These are phyloP conservation scores for Mugil cephalus DNA, from an alignment of 2,113 vertebrate species.

Conservation along the genomic window DNA sequence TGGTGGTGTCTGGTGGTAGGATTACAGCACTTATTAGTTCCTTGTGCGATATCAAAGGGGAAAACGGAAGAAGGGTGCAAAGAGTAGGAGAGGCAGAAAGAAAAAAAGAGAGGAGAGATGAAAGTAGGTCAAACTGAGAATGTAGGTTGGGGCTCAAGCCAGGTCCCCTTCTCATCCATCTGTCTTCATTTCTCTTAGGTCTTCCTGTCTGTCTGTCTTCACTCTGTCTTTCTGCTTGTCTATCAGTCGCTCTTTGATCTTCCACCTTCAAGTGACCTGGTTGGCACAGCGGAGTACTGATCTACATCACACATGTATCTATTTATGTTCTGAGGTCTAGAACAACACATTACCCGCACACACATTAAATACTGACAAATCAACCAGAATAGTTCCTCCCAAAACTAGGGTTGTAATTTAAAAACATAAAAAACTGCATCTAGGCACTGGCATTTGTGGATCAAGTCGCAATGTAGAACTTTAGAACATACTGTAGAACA, in stretches of 20 bases:
- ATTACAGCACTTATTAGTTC: conserved; percentile 57
- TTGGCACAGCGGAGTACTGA: conserved; percentile 29
- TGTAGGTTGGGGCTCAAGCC: conserved; percentile 37
- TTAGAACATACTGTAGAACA: too few relatives aligned
- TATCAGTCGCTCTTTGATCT: conserved; percentile 39
- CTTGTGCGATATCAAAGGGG: conserved; percentile 68
- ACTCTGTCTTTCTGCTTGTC: conserved; percentile 18
- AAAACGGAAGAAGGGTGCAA: conserved; percentile 41
- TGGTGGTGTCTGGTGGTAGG: conserved; percentile 23
- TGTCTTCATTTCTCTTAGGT: conserved; percentile 54
- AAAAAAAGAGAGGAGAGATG: conserved; percentile 9
- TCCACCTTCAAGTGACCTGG: conserved; percentile 44
- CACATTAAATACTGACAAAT: neutral
- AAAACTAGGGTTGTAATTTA: too few relatives aligned
- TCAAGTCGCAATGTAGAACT: too few relatives aligned
- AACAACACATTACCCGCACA: conserved; percentile 3
- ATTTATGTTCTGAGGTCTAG: conserved; percentile 15
- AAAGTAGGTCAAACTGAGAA: conserved; percentile 74
- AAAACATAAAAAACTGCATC: too few relatives aligned
- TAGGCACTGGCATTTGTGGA: too few relatives aligned
- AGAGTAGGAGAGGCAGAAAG: conserved; percentile 25
- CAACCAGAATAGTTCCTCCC: too few relatives aligned
- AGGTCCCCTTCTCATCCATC: conserved; percentile 56
- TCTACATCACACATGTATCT: conserved; percentile 29
- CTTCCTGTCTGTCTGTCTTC: conserved; percentile 45